These are phyloP conservation scores for Murina feae DNA, from an alignment of 2,113 vertebrate genomes.

Conservation along the genomic window DNA sequence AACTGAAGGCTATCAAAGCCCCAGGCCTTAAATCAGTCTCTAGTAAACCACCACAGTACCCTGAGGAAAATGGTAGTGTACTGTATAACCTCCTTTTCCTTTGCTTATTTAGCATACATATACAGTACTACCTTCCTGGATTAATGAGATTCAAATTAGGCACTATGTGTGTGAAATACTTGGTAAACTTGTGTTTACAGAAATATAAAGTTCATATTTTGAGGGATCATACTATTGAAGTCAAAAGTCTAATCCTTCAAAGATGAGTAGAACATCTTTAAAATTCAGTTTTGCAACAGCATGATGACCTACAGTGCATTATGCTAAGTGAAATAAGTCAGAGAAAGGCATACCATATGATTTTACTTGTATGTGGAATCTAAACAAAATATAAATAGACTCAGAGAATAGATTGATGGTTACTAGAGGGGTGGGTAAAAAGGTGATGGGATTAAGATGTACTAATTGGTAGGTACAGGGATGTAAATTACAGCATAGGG, in stretches of 20 bases:
- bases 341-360: neutral
- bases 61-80: neutral
- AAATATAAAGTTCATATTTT: neutral
- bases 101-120: neutral
- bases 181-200: neutral
- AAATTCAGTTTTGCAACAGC: neutral
- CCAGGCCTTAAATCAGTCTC: neutral
- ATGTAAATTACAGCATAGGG: no score
- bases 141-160: slow-evolving; percentile 6
- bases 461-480: neutral
- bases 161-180: neutral
- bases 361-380: no score
- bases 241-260: neutral
- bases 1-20: neutral
- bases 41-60: neutral
- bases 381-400: no score
- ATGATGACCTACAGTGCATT: neutral
- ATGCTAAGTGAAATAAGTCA: neutral
- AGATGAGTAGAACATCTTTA: neutral
- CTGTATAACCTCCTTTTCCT: neutral
- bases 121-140: neutral
- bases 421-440: neutral
- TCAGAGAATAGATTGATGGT: neutral
- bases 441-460: neutral
- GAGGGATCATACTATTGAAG: neutral